These are phyloP conservation scores for Hystrix brachyura DNA, from an alignment of 2,113 vertebrate species.

Conservation along the genomic window DNA sequence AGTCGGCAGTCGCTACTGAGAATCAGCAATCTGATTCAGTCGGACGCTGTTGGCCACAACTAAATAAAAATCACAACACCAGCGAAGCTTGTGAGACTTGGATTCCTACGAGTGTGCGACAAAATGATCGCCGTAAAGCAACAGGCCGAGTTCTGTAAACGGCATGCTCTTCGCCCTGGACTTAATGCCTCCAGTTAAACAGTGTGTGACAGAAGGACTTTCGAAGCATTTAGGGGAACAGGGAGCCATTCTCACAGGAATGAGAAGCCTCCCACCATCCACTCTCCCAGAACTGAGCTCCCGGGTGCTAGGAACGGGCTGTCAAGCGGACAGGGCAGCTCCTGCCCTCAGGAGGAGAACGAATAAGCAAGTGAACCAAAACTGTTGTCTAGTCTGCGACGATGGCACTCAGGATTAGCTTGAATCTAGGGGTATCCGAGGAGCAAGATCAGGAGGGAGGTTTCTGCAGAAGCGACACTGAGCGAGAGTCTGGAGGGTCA, in stretches of 20 bases:
- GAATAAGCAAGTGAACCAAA: background rate
- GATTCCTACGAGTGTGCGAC: background rate
- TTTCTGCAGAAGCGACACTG: background rate
- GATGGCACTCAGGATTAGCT: background rate
- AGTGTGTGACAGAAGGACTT: slow-evolving; percentile 32
- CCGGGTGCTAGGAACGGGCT: background rate
- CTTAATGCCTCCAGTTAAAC: background rate
- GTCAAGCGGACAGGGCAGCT: background rate
- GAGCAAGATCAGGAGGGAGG: background rate
- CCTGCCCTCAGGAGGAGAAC: background rate
- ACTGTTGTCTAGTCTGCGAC: background rate
- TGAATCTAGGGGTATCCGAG: background rate
- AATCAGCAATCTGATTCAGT: background rate
- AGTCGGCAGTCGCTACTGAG: background rate
- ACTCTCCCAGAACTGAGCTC: background rate
- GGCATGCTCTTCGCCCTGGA: slow-evolving; percentile 15
- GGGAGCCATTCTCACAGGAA: background rate
- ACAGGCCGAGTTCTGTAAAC: background rate
- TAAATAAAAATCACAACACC: slow-evolving; percentile 46
- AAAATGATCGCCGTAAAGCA: slow-evolving; percentile 18
- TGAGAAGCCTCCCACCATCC: background rate
- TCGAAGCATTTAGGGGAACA: background rate
- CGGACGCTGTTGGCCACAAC: background rate
- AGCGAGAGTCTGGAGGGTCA: background rate
- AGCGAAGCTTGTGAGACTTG: background rate